phyloP scores from a whole-genome alignment of 2,888 invertebrate species.

The Cynaeus angustus region DNA sequence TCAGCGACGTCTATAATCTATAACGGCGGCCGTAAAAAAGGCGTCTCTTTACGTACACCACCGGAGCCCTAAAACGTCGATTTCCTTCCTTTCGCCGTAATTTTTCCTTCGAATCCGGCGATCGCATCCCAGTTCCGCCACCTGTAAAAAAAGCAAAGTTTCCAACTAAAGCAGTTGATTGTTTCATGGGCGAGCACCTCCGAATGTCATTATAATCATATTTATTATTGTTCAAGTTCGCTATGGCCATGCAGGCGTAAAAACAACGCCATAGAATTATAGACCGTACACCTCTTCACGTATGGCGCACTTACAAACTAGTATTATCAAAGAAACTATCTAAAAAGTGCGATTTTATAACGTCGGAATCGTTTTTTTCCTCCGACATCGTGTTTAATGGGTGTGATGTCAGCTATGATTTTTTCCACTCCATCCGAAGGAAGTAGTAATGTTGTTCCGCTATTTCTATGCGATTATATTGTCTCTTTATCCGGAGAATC shows the following conservation, averaged over 20 bases:
- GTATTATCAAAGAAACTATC: conserved; percentile 58
- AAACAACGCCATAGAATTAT: conserved; percentile 60
- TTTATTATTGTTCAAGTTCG: conserved; percentile 68
- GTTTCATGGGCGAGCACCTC: conserved; percentile 67
- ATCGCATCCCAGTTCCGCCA: too few species aligned
- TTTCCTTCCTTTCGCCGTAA: too few species aligned
- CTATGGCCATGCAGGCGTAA: conserved; percentile 63
- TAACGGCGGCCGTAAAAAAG: too few species aligned
- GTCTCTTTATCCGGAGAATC: conserved; percentile 35
- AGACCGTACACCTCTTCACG: conserved; percentile 58
- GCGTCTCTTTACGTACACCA: too few species aligned
- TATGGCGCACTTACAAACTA: conserved; percentile 54
- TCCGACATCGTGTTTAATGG: conserved; percentile 54
- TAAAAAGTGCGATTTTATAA: conserved; percentile 52
- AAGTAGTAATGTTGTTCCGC: conserved; percentile 55
- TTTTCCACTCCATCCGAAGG: conserved; percentile 50
- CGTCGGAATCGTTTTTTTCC: conserved; percentile 57
- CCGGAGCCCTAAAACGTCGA: too few species aligned
- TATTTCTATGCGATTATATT: conserved; percentile 49
- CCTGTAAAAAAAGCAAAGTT: conserved; percentile 8
- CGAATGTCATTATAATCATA: conserved; percentile 68
- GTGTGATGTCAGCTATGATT: conserved; percentile 53
- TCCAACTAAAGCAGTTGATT: conserved; percentile 57
- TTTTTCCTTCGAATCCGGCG: too few species aligned
- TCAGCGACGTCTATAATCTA: too few species aligned